phyloP scores from a whole-genome alignment of 35 echinoderm and acorn worm genomes.

The Heliocidaris tuberculata region DNA sequence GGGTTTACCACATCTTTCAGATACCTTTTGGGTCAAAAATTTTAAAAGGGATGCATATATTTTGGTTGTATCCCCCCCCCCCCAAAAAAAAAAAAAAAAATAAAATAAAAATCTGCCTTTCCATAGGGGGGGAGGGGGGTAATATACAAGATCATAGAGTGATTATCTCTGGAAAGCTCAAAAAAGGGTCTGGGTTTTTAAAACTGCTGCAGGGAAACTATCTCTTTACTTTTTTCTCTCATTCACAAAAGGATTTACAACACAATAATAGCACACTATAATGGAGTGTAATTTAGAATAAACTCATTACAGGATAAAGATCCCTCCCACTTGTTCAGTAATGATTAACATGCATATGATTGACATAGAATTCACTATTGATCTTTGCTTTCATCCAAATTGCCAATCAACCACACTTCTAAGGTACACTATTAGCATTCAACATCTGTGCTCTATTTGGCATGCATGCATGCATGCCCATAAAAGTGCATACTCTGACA shows the following conservation, averaged over 20 bases:
- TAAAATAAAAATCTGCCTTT: too few relatives aligned
- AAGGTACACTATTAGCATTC: not conserved
- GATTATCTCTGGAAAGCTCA: too few relatives aligned
- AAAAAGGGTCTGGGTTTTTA: too few relatives aligned
- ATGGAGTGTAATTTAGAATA: not conserved
- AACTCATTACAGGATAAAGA: not conserved
- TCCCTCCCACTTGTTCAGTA: not conserved
- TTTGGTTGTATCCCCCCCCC: too few relatives aligned
- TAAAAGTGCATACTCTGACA: not conserved
- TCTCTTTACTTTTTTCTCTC: too few relatives aligned
- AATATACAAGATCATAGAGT: too few relatives aligned
- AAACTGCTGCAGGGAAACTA: too few relatives aligned
- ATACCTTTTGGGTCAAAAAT: too few relatives aligned
- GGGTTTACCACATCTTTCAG: too few relatives aligned
- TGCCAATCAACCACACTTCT: not conserved
- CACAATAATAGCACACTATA: not conserved
- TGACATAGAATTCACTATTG: slow-evolving; percentile 8
- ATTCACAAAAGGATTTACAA: not conserved
- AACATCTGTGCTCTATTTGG: not conserved
- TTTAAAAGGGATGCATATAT: too few relatives aligned
- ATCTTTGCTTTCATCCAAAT: not conserved
- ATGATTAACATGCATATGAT: slow-evolving; percentile 18
- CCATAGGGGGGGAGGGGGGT: too few relatives aligned
- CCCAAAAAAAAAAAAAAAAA: too few relatives aligned
- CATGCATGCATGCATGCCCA: not conserved